Base-by-base conservation (phyloP, 2,113 vertebrate species). In the Trachemys scripta region DNA sequence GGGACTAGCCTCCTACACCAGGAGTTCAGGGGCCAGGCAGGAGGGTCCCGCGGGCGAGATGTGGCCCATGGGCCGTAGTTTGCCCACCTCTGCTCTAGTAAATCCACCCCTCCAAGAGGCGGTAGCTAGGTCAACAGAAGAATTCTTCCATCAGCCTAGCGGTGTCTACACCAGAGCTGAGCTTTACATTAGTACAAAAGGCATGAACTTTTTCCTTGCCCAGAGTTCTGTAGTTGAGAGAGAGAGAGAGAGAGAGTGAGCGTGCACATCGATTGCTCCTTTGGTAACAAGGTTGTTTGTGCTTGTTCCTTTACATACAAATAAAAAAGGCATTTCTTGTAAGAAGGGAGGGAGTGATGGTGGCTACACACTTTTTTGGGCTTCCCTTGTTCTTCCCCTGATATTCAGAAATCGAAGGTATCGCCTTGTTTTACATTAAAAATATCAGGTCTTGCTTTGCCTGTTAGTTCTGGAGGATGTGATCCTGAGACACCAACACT, bases 351-450 rank as follows among this genome's bases (percentile, higher is more conserved):
- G 20, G 11, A n/a, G 17, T 11, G 12, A 81, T 22, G 42, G 2
- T 2, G 10, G 62, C 90, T 88, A 8, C 0, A 0, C 20, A 80
- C 3, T 86, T 49, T 27, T 69, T 27, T 69, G 76, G 53, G 25
- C 80, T 79, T 87, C 47, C 45, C 29, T 62, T 78, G 24, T 31
- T 92, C n/a, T 80, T 13, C 31, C 51, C 79, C 17, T 0, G 0
- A 9, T 4, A 3, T 10, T 22, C 38, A 85, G 6, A 93, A 38
- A 87, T 6, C 49, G 6, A 50, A 80, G 51, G 20, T 8, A 38
- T 17, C 16, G 13, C 22, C 5, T 42, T 75, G 38, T 13, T 42
- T 76, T 76, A 42, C 72, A 75, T 45, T 75, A 25, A 45, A 76
- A 42, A 76, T 76, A 76, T 65, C 62, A 17, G 31, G 62, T n/a